Evolutionary conservation across 2,888 invertebrate species (phyloP), one percentile per base, ranked within the genome.

Genomic region (Thera obeliscata): DNA sequence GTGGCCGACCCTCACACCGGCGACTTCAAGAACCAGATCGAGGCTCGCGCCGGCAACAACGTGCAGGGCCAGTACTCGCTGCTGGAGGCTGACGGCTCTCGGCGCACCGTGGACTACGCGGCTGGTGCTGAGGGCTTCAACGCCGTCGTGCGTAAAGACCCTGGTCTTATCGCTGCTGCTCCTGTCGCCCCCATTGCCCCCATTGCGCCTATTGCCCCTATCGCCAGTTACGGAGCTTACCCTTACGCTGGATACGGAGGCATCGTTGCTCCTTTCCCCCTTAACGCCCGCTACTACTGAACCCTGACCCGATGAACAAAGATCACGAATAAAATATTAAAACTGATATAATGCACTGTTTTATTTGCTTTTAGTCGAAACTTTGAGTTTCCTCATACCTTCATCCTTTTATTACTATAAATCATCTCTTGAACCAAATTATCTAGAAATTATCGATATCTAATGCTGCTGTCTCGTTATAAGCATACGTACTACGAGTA

Each of bases 41-140:
- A 86, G 75, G 76, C 74, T 56, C 83, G 86, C 58, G 75, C 76
- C 7, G 82, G 81, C 1, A 35, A 76, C 73, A 80, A 83, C 72
- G 83, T 83, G 58, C 73, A 78, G 65, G 84, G 82, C 12, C 83
- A 84, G 70, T 83, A 84, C 78, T 83, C 94, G 57, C 85, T 94
- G 60, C 79, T 87, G 67, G 94, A 94, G 62, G 82, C 94, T 57
- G 94, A 94, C 75, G 94, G 94, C 76, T 91, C 90, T 60, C 87
- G 88, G 70, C 89, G 94, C 71, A 92, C 88, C 41, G 94, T 94
- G 2, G 94, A 94, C 83, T 94, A 94, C 83, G 91, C 91, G 33
- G 93, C 94, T 22, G 94, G 94, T 60, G 87, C 90, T 69, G 86
- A 82, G 68, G 94, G 94, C 9, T 94, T 94, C 87, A 94, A 94